Evolutionary conservation across 2,888 invertebrate genomes (phyloP).

Genomic region (Drosophila gaucha): DNA sequence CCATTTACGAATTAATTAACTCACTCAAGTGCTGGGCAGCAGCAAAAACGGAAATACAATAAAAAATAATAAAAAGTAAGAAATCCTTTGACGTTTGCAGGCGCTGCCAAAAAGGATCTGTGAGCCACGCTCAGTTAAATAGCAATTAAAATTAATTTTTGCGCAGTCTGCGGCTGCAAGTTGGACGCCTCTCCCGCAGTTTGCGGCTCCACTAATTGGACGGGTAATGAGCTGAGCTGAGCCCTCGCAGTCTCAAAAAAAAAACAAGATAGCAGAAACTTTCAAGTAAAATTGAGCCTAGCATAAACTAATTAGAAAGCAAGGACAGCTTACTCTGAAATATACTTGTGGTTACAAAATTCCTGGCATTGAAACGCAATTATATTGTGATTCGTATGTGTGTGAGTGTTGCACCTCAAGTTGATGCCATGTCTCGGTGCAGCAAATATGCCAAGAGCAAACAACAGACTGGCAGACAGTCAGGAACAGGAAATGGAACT

Average conservation of each 20-base stretch:
- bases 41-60: neutral
- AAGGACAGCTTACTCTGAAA: slow-evolving; percentile 2
- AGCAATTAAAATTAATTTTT: slow-evolving; percentile 77
- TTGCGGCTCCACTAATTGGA: slow-evolving; percentile 60
- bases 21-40: slow-evolving; percentile 44
- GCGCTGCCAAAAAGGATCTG: slow-evolving; percentile 48
- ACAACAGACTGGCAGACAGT: slow-evolving; percentile 31
- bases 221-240: slow-evolving; percentile 60
- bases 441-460: slow-evolving; percentile 60
- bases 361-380: slow-evolving; percentile 64
- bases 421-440: slow-evolving; percentile 45
- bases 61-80: slow-evolving; percentile 5
- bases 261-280: neutral
- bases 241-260: slow-evolving; percentile 1
- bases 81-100: slow-evolving; percentile 42
- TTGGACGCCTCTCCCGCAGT: slow-evolving; percentile 27
- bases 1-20: slow-evolving; percentile 55
- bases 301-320: slow-evolving; percentile 54
- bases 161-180: slow-evolving; percentile 58
- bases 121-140: slow-evolving; percentile 68
- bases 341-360: slow-evolving; percentile 33
- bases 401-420: slow-evolving; percentile 35
- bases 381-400: slow-evolving; percentile 42
- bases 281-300: slow-evolving; percentile 33
- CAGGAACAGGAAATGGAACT: slow-evolving; percentile 32